Conservation (phyloP, 2,888 invertebrate species). For the Toxonevra muliebris region DNA sequence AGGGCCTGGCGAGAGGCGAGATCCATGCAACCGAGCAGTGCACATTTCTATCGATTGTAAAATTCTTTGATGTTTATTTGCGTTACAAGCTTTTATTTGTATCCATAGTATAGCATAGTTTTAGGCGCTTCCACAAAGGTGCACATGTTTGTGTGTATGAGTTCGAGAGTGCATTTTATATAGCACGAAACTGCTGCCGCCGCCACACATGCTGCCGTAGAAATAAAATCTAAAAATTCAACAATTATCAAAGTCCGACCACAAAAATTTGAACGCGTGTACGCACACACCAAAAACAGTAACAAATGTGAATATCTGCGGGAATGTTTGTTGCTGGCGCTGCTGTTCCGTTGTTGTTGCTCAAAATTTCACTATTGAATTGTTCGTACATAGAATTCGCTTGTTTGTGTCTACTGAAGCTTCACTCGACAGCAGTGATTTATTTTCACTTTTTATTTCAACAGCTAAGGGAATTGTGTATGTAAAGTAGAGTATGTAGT, state of each 20-base stretch:
- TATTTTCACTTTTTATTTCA: too few species aligned
- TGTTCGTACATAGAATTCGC: too few species aligned
- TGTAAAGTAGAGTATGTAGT: too few species aligned
- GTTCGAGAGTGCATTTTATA: background rate
- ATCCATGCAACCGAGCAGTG: background rate
- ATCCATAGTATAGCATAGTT: constrained; percentile 31
- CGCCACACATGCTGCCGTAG: background rate
- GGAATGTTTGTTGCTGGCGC: too few species aligned
- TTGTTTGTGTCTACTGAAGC: too few species aligned
- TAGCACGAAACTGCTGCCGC: too few species aligned
- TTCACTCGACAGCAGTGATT: too few species aligned
- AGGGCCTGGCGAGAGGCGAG: background rate
- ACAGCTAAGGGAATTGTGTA: too few species aligned
- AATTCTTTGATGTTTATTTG: constrained; percentile 40
- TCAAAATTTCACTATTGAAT: too few species aligned
- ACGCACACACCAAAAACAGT: background rate
- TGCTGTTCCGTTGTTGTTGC: too few species aligned
- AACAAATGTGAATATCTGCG: too few species aligned
- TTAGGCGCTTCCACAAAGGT: constrained; percentile 24
- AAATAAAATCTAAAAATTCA: constrained; percentile 25
- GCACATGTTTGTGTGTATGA: background rate
- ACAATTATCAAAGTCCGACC: constrained; percentile 33
- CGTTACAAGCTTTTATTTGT: constrained; percentile 38
- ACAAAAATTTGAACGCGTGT: constrained; percentile 10
- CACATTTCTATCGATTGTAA: constrained; percentile 17